These are phyloP conservation scores for Peromyscus polionotus DNA, from an alignment of 2,113 vertebrate genomes.

Conservation along the genomic window DNA sequence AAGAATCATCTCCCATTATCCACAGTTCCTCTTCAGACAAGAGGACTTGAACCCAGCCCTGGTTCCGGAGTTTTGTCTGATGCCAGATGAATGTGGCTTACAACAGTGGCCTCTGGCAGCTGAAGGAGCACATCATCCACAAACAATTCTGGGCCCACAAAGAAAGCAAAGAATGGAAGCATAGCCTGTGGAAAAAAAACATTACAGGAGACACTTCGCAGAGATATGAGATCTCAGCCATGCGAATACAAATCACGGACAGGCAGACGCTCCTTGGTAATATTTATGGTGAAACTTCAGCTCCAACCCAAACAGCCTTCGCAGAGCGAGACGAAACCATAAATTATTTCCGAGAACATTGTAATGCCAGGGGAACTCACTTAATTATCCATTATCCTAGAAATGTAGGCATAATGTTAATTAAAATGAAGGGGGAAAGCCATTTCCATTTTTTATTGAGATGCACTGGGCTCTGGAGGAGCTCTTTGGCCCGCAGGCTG, in stretches of 20 bases:
- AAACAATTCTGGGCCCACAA: neutral
- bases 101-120: neutral
- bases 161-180: neutral
- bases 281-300: slow-evolving; percentile 85
- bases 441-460: slow-evolving; percentile 91
- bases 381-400: slow-evolving; percentile 91
- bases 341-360: slow-evolving; percentile 91
- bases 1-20: too few relatives aligned
- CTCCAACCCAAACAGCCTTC: slow-evolving; percentile 88
- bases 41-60: neutral
- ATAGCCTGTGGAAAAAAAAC: neutral
- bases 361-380: slow-evolving; percentile 91
- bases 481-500: slow-evolving; percentile 84
- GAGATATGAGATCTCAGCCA: slow-evolving; percentile 16
- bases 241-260: slow-evolving; percentile 77
- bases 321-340: slow-evolving; percentile 85
- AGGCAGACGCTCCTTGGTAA: slow-evolving; percentile 82
- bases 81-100: neutral
- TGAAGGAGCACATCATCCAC: neutral
- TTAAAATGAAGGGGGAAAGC: slow-evolving; percentile 91
- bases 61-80: neutral
- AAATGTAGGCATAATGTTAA: slow-evolving; percentile 91
- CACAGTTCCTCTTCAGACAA: neutral
- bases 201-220: slow-evolving; percentile 49
- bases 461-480: slow-evolving; percentile 86